Base-by-base conservation (phyloP, 2,797 vertebrate species). In the Taenioides sp. region DNA sequence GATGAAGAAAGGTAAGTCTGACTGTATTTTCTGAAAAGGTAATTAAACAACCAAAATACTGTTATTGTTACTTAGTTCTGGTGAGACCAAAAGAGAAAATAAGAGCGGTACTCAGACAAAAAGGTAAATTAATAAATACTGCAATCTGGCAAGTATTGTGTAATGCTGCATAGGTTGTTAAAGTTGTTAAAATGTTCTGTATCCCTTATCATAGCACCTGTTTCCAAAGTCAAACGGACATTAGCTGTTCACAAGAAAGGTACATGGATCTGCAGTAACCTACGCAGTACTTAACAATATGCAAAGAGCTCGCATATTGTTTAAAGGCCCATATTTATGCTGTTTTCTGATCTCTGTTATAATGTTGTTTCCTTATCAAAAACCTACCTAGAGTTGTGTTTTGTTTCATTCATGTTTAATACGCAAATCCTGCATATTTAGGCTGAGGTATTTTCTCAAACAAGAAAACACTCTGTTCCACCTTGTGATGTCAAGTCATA, bases 1-100 rank as follows among this genome's bases (percentile, higher is more conserved):
- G 4, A 7, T 85, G 25, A 91, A 78, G 75, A 91, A 79, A 89
- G 82, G 89, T 91, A 69, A 3, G 18, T 61, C 3, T 67, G 14
- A 67, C 49, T 62, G 3, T n/a, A 23, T 18, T 50, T 7, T 25
- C 3, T 4, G 1, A 60, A 59, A 59, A 60, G 6, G 5, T 4
- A 7, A 60, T 18, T 12, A 28, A 28, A 60, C 12, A 6, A 17
- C 27, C 14, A 31, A 63, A 63, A 40, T 12, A 6, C n/a, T 60
- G 7, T 80, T 11, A 76, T 6, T 68, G 14, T 34, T 57, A 64
- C 63, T 49, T 27, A 91, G 83, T 79, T 61, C 62, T 73, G 69
- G 66, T 76, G 50, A 75, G 71, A 72, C 78, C 57, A 10, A 88
- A 89, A 80, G 83, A 80, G 63, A 89, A 79, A 73, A 74, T 74